A percentile compares a stretch with the other conserved stretches of the same genome.
These are phyloP conservation scores for Hippocampus mohnikei DNA, from an alignment of 2,113 vertebrate species.

Conservation along the genomic window DNA sequence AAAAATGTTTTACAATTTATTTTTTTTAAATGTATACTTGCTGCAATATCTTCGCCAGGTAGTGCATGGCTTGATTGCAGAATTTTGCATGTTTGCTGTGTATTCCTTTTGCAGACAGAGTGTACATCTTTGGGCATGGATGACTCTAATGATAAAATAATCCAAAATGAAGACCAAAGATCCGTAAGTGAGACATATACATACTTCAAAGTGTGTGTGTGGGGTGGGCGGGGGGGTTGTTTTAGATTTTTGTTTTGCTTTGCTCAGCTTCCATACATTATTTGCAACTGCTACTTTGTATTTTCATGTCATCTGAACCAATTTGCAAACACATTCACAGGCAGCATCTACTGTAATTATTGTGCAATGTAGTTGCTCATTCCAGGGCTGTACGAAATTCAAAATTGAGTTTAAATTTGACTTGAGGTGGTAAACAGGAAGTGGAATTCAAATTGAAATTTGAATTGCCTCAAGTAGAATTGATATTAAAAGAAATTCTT, in stretches of 20 bases:
- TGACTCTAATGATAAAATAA: slow-evolving; percentile 54
- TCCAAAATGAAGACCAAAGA: slow-evolving; percentile 51
- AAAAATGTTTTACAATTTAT: neutral
- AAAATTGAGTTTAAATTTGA: too few relatives aligned
- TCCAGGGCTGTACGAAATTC: too few relatives aligned
- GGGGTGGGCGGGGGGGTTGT: too few relatives aligned
- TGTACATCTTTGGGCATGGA: slow-evolving; percentile 61
- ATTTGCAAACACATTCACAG: neutral
- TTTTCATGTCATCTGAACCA: neutral
- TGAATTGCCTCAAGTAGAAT: too few relatives aligned
- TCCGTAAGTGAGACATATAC: slow-evolving; percentile 65
- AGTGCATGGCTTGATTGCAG: slow-evolving; percentile 42
- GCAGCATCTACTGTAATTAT: too few relatives aligned
- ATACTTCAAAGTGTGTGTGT: too few relatives aligned
- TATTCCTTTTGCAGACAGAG: slow-evolving; percentile 68
- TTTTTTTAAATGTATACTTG: neutral
- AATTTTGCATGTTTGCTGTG: slow-evolving; percentile 59
- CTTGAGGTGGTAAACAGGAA: too few relatives aligned
- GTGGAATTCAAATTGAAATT: too few relatives aligned
- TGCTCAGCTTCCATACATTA: neutral
- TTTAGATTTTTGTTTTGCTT: neutral
- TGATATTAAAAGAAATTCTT: too few relatives aligned
- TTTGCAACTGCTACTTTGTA: neutral
- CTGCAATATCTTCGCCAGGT: neutral
- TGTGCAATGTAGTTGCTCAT: neutral